phyloP scores from a whole-genome alignment of 2,797 vertebrate species.

The Melanotaenia maccullochi region DNA sequence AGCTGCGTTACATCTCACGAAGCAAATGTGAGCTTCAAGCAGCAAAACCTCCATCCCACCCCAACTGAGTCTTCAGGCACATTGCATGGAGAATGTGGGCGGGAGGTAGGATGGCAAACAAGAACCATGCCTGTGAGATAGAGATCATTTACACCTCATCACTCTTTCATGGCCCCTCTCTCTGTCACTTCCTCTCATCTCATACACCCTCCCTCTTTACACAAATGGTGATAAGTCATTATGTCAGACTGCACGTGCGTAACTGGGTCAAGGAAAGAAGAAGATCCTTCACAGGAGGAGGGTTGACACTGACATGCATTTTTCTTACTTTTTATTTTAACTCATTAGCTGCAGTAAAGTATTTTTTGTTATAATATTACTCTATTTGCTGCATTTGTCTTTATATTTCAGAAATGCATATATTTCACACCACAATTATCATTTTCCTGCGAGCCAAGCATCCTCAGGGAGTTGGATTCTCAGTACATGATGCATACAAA shows the following conservation, averaged over 20 bases:
- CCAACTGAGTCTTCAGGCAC: slow-evolving; percentile 19
- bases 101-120: slow-evolving; percentile 35
- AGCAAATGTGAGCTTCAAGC: slow-evolving; percentile 38
- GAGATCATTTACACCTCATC: slow-evolving; percentile 69
- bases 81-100: slow-evolving; percentile 23
- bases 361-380: slow-evolving; percentile 28
- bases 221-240: slow-evolving; percentile 64
- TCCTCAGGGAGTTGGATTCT: slow-evolving; percentile 22
- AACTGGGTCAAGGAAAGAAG: slow-evolving; percentile 59
- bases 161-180: slow-evolving; percentile 31
- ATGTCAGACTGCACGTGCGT: slow-evolving; percentile 57
- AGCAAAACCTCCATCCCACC: background rate
- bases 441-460: slow-evolving; percentile 20
- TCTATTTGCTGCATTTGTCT: slow-evolving; percentile 16
- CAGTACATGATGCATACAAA: slow-evolving; percentile 20
- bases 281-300: slow-evolving; percentile 19
- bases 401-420: slow-evolving; percentile 47
- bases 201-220: slow-evolving; percentile 36
- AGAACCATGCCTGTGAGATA: slow-evolving; percentile 27
- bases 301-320: slow-evolving; percentile 55
- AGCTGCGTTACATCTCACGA: slow-evolving; percentile 23
- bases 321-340: slow-evolving; percentile 36
- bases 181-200: slow-evolving; percentile 13
- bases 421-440: slow-evolving; percentile 41
- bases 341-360: slow-evolving; percentile 33